Evolutionary conservation across 1,140 invertebrate genomes (phyloP).

Genomic region (Micrasema longulum): DNA sequence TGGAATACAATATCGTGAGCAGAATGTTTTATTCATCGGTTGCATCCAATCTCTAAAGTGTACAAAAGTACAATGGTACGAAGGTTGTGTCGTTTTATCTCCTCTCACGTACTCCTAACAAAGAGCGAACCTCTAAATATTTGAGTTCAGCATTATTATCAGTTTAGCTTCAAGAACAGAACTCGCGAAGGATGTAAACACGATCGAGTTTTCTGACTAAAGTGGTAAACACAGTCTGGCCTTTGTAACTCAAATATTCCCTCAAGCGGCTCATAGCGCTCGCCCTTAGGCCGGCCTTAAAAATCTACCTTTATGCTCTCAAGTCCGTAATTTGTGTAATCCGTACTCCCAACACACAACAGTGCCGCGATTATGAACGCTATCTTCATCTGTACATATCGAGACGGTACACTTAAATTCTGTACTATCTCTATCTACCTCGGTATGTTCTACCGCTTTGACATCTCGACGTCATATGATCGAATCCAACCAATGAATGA

Average conservation of each 20-base stretch:
- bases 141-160: conserved; percentile 24
- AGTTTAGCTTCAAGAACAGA: conserved; percentile 14
- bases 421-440: too few species aligned
- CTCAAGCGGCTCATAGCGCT: not conserved
- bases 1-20: too few species aligned
- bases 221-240: conserved; percentile 26
- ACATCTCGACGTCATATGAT: too few species aligned
- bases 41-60: conserved; percentile 30
- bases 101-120: conserved; percentile 15
- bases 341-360: too few species aligned
- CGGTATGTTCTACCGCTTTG: too few species aligned
- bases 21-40: conserved; percentile 27
- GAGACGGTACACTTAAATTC: too few species aligned
- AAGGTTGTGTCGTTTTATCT: conserved; percentile 31
- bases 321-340: conserved; percentile 9
- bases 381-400: too few species aligned
- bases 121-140: conserved; percentile 28
- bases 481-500: too few species aligned
- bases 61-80: conserved; percentile 25
- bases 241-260: conserved; percentile 3
- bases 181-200: conserved; percentile 11
- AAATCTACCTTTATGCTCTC: not conserved
- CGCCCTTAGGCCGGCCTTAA: conserved; percentile 16
- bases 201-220: conserved; percentile 15
- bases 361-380: too few species aligned